Conservation (phyloP, 2,113 vertebrate species). For the Microtus ochrogaster region DNA sequence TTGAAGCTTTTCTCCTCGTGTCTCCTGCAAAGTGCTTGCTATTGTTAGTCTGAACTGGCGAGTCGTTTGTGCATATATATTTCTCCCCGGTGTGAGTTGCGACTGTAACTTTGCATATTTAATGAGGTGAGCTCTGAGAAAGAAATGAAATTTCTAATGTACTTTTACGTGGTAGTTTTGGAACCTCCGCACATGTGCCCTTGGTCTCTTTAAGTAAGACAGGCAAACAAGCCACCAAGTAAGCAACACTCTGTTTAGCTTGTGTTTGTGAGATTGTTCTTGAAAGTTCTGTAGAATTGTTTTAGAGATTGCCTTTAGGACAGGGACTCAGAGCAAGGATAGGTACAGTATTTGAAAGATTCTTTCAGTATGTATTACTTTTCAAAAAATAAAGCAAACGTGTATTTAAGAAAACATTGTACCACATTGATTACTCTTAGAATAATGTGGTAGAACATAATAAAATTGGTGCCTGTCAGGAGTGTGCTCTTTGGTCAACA, state of each 20-base stretch:
- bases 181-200: conserved; percentile 34
- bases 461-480: neutral
- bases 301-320: conserved; percentile 35
- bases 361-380: neutral
- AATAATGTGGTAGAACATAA: neutral
- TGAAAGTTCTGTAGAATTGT: neutral
- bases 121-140: conserved; percentile 26
- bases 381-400: conserved; percentile 6
- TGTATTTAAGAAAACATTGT: neutral
- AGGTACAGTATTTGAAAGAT: neutral
- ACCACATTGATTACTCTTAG: neutral
- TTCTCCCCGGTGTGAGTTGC: neutral
- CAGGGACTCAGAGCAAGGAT: neutral
- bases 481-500: neutral
- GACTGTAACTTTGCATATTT: neutral
- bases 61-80: neutral
- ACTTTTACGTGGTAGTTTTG: conserved; percentile 3
- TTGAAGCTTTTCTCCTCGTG: neutral
- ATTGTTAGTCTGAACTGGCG: neutral
- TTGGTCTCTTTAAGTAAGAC: conserved; percentile 23
- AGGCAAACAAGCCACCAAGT: neutral
- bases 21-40: neutral
- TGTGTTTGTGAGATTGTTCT: neutral
- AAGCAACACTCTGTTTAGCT: neutral
- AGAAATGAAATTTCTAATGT: neutral